Conservation (phyloP, 2,113 vertebrate genomes). For the Parotia lawesii region DNA sequence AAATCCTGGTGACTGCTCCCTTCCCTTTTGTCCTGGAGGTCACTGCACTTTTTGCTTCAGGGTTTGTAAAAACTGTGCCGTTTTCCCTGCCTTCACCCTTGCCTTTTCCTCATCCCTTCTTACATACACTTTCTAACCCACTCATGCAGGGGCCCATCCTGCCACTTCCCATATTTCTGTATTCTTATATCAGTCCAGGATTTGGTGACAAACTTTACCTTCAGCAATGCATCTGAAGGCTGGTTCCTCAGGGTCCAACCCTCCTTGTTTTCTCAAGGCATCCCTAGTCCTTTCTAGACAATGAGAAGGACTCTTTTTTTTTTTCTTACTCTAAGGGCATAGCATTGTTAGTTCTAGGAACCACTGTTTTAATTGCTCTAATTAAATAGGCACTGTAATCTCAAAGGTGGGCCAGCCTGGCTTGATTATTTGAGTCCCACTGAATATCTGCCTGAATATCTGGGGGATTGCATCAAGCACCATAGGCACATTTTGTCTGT, state of each 20-base stretch:
- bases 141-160: background rate
- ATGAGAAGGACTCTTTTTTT: background rate
- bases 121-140: background rate
- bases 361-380: background rate
- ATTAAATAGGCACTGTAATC: background rate
- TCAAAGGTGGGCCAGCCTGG: background rate
- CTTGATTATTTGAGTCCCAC: background rate
- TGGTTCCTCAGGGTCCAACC: background rate
- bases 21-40: background rate
- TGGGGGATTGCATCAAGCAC: background rate
- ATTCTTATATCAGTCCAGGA: background rate
- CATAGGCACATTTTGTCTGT: background rate
- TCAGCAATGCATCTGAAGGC: background rate
- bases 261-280: background rate
- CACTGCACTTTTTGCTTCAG: fast-evolving
- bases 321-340: background rate
- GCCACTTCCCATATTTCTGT: background rate
- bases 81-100: background rate
- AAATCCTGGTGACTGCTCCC: background rate
- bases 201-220: background rate
- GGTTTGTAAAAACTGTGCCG: background rate
- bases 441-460: background rate
- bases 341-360: background rate
- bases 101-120: too few species aligned
- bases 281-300: background rate